phyloP scores from a whole-genome alignment of 1,140 invertebrate genomes.

The Campoletis sonorensis region DNA sequence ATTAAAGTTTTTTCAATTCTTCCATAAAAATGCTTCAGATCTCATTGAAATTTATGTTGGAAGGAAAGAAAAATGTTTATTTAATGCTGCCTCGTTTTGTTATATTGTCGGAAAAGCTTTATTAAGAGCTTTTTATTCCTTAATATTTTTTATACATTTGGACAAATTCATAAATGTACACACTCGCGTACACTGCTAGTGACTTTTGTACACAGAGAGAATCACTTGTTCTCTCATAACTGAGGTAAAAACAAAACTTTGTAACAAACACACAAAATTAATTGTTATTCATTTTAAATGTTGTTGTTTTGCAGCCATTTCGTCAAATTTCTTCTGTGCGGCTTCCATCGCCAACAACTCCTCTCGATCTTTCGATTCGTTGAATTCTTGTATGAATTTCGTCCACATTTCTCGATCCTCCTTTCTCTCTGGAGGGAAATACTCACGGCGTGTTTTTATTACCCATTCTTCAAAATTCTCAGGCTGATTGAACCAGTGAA shows the following conservation, averaged over 20 bases:
- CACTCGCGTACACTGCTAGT: neutral
- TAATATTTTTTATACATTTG: neutral
- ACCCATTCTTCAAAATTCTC: conserved; percentile 89
- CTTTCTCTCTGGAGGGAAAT: conserved; percentile 54
- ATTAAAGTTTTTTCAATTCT: too few relatives aligned
- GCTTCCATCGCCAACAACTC: conserved; percentile 72
- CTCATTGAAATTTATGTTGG: neutral
- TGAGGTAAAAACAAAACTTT: neutral
- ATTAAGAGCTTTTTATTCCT: neutral
- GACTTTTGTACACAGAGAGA: too few relatives aligned
- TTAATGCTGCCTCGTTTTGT: neutral
- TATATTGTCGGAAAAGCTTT: neutral
- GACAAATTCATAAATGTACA: neutral
- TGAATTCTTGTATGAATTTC: conserved; percentile 78
- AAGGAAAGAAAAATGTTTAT: neutral
- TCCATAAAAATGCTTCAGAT: neutral
- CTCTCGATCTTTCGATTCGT: conserved; percentile 75
- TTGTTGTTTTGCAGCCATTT: neutral
- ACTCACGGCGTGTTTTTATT: conserved; percentile 81
- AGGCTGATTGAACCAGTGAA: conserved; percentile 92
- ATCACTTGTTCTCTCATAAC: neutral
- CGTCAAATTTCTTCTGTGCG: conserved; percentile 62
- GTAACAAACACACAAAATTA: neutral
- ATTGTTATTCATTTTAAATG: neutral
- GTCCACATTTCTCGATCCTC: conserved; percentile 77